These are phyloP conservation scores for Crossaster papposus DNA, from an alignment of 53 echinoderm and acorn worm species.

Conservation along the genomic window DNA sequence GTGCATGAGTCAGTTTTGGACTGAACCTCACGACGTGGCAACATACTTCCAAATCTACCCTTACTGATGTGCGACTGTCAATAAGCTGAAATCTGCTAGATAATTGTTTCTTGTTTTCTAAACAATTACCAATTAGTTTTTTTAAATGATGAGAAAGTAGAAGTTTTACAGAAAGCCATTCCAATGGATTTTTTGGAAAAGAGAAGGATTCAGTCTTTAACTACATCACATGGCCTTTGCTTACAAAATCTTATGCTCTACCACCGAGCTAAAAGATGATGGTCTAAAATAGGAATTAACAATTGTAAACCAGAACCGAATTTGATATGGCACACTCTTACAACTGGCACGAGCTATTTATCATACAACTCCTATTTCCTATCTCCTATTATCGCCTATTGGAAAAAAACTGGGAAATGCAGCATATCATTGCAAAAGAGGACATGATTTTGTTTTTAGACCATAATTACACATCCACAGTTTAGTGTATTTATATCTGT, in stretches of 20 bases:
- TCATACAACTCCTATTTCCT: not conserved
- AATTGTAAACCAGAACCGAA: conserved; percentile 3
- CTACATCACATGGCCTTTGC: not conserved
- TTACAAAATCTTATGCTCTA: not conserved
- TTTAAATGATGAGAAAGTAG: too few relatives aligned
- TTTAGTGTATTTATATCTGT: conserved; percentile 34
- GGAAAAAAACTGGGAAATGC: conserved; percentile 30
- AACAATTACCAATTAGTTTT: too few relatives aligned
- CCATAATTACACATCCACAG: conserved; percentile 28
- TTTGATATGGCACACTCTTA: conserved; percentile 25
- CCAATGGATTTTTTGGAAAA: not conserved
- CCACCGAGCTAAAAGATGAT: not conserved
- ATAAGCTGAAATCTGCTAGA: too few relatives aligned
- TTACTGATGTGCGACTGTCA: too few relatives aligned
- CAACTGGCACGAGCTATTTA: conserved; percentile 28
- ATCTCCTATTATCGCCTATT: too few relatives aligned
- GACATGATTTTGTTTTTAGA: not conserved
- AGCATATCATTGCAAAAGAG: conserved; percentile 35
- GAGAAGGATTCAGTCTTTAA: not conserved
- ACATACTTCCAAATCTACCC: not conserved
- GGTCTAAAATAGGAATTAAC: not conserved
- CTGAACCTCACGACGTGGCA: not conserved
- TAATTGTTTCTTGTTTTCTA: too few relatives aligned
- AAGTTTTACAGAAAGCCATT: not conserved
- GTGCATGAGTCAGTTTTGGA: not conserved